Evolutionary conservation across 2,113 vertebrate species (phyloP), one percentile per base, ranked within the genome.

Genomic region (Tenebrosternarchus preto): DNA sequence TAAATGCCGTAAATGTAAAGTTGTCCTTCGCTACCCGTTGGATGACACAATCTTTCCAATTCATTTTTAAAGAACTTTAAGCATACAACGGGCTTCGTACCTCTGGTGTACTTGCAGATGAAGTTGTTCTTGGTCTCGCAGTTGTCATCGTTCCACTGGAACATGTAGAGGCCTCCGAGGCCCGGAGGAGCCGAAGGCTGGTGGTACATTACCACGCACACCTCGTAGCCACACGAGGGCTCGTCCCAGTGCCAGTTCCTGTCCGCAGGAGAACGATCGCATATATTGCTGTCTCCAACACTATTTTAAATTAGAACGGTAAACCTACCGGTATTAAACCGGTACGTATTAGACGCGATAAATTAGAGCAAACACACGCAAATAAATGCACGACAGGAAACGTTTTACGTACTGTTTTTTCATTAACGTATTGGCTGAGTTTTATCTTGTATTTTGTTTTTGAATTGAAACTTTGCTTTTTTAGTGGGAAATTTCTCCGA

Each of bases 171-270:
- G 0, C 94, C 97, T 0, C 94, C 95, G 0, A 93, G 59, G 0
- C 94, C 94, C 0, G 93, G 83, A 0, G 96, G 92, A 24, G 97
- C 97, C 0, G 96, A 97, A 0, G 97, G 98, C 46, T 99, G 98
- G 91, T 99, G 95, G 80, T 99, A 99, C 93, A 99, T 96, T 74
- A 99, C 97, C 29, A 98, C 97, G 0, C 98, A 99, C 84, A 95
- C 90, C 88, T 99, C 98, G 0, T 91, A 96, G 19, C 96, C 96
- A 0, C 98, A 99, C 0, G 98, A 99, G 0, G 97, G 97, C 88
- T 99, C 98, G 39, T 99, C 98, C 84, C n/a, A 92, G 56, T 99
- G 98, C 98, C 98, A 99, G 82, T 98, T 96, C 89, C 98, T 96
- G 73, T 64, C 31, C 74, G 74, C 50, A 83, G 59, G 77, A 20